Evolutionary conservation across 2,888 invertebrate species (phyloP), one percentile per base, ranked within the genome.

Genomic region (Lordiphosa andalusiaca): DNA sequence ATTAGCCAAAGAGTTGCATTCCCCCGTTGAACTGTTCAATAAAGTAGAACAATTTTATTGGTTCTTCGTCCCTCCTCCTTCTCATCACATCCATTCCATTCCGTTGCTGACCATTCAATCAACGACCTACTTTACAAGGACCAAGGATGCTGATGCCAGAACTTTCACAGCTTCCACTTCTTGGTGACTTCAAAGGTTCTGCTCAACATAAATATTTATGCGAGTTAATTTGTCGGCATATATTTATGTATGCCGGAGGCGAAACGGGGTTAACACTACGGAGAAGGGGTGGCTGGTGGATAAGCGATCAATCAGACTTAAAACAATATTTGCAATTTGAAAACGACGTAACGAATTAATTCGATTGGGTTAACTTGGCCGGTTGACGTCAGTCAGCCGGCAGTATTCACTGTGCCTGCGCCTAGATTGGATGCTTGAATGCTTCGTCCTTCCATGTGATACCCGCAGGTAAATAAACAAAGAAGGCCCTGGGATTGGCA

Each of bases 261-360:
- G 16, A 33, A 44, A 44, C 16, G 33, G n/a, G n/a, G 23, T n/a
- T 41, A 41, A 39, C 9, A 4, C 19, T 10, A 1, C 21, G 12
- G 10, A 23, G 6, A 2, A 9, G 7, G 19, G 21, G 19, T 21
- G 40, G 19, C 7, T 38, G 41, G 1, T 33, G 16, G 19, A 9
- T 13, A 25, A 33, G 51, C 58, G 58, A 80, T 68, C 84, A 80
- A 83, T 75, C 73, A 70, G 67, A 70, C 64, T 62, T 64, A 51
- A 83, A 66, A 67, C 64, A 83, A 77, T 80, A 83, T 77, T 77
- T 80, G 70, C 81, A 75, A 55, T 71, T 71, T 64, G 69, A 67
- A 56, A 72, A 58, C 41, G 47, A 59, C 37, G 62, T 56, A 58
- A 55, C 66, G 56, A 64, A 66, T 71, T 73, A 81, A 73, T 54